These are phyloP conservation scores for Ageneiosus marmoratus DNA, from an alignment of 2,113 vertebrate species.

Conservation along the genomic window DNA sequence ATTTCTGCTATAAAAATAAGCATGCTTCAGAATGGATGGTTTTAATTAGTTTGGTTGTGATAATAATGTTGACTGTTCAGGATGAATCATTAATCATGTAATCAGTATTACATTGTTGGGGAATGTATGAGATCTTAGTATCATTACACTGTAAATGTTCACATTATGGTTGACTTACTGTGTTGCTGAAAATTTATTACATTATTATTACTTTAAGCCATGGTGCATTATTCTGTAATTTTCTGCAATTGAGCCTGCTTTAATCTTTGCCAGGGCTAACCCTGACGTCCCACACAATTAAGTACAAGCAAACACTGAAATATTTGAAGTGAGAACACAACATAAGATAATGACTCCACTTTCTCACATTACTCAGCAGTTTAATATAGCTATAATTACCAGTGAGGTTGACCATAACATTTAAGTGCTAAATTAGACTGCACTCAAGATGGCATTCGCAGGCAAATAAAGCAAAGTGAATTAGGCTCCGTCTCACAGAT, in stretches of 20 bases:
- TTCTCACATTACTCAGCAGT: slow-evolving; percentile 16
- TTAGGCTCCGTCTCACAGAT: not conserved
- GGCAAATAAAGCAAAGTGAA: slow-evolving; percentile 21
- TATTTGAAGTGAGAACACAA: slow-evolving; percentile 12
- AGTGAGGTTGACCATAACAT: slow-evolving; percentile 24
- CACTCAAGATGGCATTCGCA: slow-evolving; percentile 33
- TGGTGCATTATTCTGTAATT: slow-evolving; percentile 25
- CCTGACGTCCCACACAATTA: slow-evolving; percentile 16
- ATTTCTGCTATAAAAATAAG: not conserved
- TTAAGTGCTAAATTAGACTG: slow-evolving; percentile 23
- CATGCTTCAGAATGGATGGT: not conserved
- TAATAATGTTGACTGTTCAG: not conserved
- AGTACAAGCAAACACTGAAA: slow-evolving; percentile 3
- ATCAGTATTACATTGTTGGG: not conserved
- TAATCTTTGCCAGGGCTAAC: not conserved
- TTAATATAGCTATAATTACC: slow-evolving; percentile 29
- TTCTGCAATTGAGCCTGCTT: not conserved
- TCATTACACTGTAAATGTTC: not conserved
- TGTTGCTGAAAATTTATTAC: slow-evolving; percentile 15
- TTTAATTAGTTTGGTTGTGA: slow-evolving; percentile 4
- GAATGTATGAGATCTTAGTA: not conserved
- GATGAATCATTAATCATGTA: not conserved
- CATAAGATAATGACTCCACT: slow-evolving; percentile 25
- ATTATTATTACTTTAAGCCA: slow-evolving; percentile 11
- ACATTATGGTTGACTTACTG: slow-evolving; percentile 5